Conservation (phyloP, 1,140 invertebrate species). For the Pachyrhynchus sulphureomaculatus region DNA sequence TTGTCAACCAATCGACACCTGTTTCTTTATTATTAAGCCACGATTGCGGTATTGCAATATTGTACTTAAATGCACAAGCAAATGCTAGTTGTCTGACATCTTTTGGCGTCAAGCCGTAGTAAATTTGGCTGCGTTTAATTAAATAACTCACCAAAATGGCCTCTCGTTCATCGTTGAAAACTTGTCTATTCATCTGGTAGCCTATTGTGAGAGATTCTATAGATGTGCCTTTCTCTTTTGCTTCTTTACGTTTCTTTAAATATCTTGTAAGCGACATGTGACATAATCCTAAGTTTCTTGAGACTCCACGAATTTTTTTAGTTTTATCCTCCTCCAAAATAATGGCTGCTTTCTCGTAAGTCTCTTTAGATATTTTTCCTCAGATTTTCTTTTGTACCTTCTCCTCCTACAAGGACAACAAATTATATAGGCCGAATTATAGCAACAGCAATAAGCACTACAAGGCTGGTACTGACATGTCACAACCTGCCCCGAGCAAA, state of each 20-base stretch:
- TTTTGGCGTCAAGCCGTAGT: slow-evolving; percentile 32
- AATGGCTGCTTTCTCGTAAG: not conserved
- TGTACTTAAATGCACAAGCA: slow-evolving; percentile 36
- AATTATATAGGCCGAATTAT: too few relatives aligned
- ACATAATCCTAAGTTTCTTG: slow-evolving; percentile 6
- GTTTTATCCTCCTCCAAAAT: too few relatives aligned
- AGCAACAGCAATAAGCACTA: too few relatives aligned
- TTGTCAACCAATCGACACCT: slow-evolving; percentile 53
- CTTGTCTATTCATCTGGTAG: too few relatives aligned
- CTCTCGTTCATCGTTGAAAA: slow-evolving; percentile 19
- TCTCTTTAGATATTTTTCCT: slow-evolving; percentile 2
- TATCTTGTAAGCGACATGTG: not conserved
- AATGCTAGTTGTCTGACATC: too few relatives aligned
- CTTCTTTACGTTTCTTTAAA: not conserved
- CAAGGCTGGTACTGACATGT: too few relatives aligned
- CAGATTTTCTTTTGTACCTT: slow-evolving; percentile 7
- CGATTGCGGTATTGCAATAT: slow-evolving; percentile 37
- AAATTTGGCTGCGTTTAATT: slow-evolving; percentile 20
- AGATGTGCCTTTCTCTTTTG: not conserved
- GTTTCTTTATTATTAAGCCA: slow-evolving; percentile 47
- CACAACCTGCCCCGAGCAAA: too few relatives aligned
- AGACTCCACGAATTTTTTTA: not conserved
- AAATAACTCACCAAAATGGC: slow-evolving; percentile 12
- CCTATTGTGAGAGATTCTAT: too few relatives aligned
- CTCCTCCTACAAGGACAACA: slow-evolving; percentile 8